These are phyloP conservation scores for Anodontia alba DNA, from an alignment of 2,888 invertebrate genomes.

Conservation along the genomic window DNA sequence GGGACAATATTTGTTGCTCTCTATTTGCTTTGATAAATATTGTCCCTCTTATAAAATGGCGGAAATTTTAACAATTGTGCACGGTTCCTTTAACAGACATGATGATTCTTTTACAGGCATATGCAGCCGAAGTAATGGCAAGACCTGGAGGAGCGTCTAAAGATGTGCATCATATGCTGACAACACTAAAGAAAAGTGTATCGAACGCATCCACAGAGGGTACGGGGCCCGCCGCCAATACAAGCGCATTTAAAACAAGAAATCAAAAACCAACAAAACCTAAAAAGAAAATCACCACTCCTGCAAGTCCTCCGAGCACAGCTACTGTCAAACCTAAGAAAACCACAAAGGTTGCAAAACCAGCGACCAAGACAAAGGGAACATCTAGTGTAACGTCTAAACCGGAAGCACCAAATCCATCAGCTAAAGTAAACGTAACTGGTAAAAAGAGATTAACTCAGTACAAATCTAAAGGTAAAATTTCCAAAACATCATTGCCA, in stretches of 20 bases:
- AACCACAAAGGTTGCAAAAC: background rate
- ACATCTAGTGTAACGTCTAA: background rate
- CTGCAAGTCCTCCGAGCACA: background rate
- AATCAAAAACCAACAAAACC: background rate
- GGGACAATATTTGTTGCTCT: too few relatives aligned
- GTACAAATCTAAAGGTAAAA: background rate
- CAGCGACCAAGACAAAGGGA: background rate
- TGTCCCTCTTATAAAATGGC: too few relatives aligned
- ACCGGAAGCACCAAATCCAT: background rate
- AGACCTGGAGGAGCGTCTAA: constrained; percentile 7
- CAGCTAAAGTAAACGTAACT: background rate
- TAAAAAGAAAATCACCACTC: background rate
- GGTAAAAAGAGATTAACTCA: background rate
- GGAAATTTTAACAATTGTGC: too few relatives aligned
- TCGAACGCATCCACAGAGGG: constrained; percentile 29
- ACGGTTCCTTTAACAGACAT: too few relatives aligned
- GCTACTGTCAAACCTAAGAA: background rate
- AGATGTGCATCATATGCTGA: constrained; percentile 31
- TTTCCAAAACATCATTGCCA: background rate
- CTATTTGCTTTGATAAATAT: too few relatives aligned
- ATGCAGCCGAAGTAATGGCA: background rate
- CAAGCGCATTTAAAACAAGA: background rate
- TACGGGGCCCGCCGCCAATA: background rate
- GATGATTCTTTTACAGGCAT: too few relatives aligned
- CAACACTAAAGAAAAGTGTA: constrained; percentile 33